phyloP scores from a whole-genome alignment of 2,888 invertebrate species.

The Phorcus lineatus region DNA sequence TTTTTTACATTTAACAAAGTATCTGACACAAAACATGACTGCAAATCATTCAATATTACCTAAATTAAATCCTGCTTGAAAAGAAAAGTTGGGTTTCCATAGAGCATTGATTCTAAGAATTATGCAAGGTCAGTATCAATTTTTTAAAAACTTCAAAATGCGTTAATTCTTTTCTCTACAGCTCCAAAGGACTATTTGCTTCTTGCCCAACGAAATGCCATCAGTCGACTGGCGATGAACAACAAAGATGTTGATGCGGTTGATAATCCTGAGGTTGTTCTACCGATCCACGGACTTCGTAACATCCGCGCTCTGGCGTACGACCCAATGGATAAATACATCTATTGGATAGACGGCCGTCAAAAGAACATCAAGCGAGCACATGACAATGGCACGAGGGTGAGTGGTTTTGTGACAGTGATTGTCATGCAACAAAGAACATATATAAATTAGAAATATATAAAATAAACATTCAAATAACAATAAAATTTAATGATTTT shows the following conservation, averaged over 20 bases:
- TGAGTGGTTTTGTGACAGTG: slow-evolving; percentile 41
- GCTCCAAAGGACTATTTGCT: slow-evolving; percentile 91
- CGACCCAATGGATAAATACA: slow-evolving; percentile 84
- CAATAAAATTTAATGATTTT: no score
- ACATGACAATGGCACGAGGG: slow-evolving; percentile 84
- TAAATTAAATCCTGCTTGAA: no score
- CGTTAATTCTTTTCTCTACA: slow-evolving; percentile 67
- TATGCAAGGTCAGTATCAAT: no score
- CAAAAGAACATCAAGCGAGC: slow-evolving; percentile 87
- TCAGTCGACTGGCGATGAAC: slow-evolving; percentile 87
- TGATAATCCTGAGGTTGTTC: slow-evolving; percentile 85
- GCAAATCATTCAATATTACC: no score
- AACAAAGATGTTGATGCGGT: slow-evolving; percentile 69
- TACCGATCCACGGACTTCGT: slow-evolving; percentile 89
- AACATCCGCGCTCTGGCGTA: slow-evolving; percentile 92
- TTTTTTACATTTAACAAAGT: no score
- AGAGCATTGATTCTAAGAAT: no score
- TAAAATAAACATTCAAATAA: no score
- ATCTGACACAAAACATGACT: no score
- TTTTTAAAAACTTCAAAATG: no score
- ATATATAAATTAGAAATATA: not conserved
- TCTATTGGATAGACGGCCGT: slow-evolving; percentile 89
- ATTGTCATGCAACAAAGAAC: not conserved
- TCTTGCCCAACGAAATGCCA: slow-evolving; percentile 88
- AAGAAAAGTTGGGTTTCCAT: no score